phyloP scores from a whole-genome alignment of 2,113 vertebrate species.

The Cinclus mexicanus region DNA sequence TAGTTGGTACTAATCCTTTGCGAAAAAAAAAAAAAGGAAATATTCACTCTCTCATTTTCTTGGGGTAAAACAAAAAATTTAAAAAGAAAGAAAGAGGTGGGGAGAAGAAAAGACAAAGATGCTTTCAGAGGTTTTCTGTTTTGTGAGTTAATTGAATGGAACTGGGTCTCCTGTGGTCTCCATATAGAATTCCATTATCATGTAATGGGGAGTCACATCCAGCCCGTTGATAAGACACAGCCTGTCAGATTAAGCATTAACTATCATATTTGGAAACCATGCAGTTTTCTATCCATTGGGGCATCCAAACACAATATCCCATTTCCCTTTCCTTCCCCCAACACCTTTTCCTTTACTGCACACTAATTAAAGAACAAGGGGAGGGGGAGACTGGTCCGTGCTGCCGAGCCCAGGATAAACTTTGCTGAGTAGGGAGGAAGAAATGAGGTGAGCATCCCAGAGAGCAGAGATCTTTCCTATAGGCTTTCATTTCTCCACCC shows the following conservation, averaged over 20 bases:
- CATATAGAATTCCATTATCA: slow-evolving; percentile 57
- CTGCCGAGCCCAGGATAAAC: neutral
- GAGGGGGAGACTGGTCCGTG: neutral
- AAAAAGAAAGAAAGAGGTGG: neutral
- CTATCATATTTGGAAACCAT: slow-evolving; percentile 36
- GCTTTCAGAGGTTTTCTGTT: slow-evolving; percentile 39
- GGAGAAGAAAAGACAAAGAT: slow-evolving; percentile 21
- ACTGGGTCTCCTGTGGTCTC: slow-evolving; percentile 43
- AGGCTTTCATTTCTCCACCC: neutral
- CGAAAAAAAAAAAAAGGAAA: slow-evolving; percentile 67
- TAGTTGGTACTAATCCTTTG: slow-evolving; percentile 47
- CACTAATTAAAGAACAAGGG: slow-evolving; percentile 19
- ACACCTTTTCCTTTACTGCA: neutral
- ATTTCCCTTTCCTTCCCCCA: neutral
- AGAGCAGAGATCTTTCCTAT: slow-evolving; percentile 14
- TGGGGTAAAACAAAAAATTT: neutral
- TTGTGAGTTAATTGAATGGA: slow-evolving; percentile 53
- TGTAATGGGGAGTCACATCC: slow-evolving; percentile 33
- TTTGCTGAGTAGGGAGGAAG: slow-evolving; percentile 39
- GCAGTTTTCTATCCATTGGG: slow-evolving; percentile 34
- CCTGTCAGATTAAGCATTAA: slow-evolving; percentile 61
- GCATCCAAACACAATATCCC: slow-evolving; percentile 30
- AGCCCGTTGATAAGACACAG: slow-evolving; percentile 46
- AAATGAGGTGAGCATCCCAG: slow-evolving; percentile 23
- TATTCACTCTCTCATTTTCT: slow-evolving; percentile 54